A percentile compares a stretch with the other conserved stretches of the same genome.
Conservation (phyloP, 2,797 vertebrate species). For the Oreonectes daqikongensis region DNA sequence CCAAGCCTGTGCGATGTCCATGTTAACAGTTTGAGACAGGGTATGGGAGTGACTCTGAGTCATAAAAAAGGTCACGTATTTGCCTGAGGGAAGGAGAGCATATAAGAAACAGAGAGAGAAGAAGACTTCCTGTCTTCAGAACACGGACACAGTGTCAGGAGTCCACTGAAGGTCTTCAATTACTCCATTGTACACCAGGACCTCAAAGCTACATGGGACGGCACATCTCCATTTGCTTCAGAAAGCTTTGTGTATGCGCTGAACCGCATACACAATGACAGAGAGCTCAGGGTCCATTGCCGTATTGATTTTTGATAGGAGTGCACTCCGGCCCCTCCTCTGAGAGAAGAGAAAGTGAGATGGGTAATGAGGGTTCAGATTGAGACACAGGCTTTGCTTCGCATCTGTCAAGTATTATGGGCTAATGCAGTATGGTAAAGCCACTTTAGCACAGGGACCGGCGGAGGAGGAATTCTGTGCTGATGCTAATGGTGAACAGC, state of each 20-base stretch:
- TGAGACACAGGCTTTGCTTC: slow-evolving; percentile 54
- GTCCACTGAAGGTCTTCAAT: slow-evolving; percentile 68
- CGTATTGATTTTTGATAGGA: slow-evolving; percentile 80
- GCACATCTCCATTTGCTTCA: slow-evolving; percentile 34
- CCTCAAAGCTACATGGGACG: slow-evolving; percentile 66
- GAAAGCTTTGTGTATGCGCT: slow-evolving; percentile 71
- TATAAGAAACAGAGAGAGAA: slow-evolving; percentile 35
- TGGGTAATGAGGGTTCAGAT: slow-evolving; percentile 41
- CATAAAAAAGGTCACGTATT: slow-evolving; percentile 74
- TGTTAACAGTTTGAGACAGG: slow-evolving; percentile 47
- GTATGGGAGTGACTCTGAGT: slow-evolving; percentile 48
- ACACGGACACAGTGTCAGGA: slow-evolving; percentile 56
- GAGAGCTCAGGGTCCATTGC: slow-evolving; percentile 68
- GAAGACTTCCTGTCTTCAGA: slow-evolving; percentile 62
- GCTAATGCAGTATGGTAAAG: slow-evolving; percentile 51
- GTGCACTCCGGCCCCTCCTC: slow-evolving; percentile 64
- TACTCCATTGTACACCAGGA: slow-evolving; percentile 73
- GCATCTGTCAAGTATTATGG: slow-evolving; percentile 28
- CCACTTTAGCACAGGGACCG: slow-evolving; percentile 46
- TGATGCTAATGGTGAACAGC: slow-evolving; percentile 38
- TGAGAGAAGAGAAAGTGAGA: slow-evolving; percentile 56
- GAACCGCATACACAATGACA: slow-evolving; percentile 65
- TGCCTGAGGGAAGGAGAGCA: slow-evolving; percentile 62
- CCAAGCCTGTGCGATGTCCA: slow-evolving; percentile 44
- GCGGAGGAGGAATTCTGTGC: slow-evolving; percentile 16